Evolutionary conservation across 2,888 invertebrate genomes (phyloP), one percentile per base, ranked within the genome.

Genomic region (Altica lythri): DNA sequence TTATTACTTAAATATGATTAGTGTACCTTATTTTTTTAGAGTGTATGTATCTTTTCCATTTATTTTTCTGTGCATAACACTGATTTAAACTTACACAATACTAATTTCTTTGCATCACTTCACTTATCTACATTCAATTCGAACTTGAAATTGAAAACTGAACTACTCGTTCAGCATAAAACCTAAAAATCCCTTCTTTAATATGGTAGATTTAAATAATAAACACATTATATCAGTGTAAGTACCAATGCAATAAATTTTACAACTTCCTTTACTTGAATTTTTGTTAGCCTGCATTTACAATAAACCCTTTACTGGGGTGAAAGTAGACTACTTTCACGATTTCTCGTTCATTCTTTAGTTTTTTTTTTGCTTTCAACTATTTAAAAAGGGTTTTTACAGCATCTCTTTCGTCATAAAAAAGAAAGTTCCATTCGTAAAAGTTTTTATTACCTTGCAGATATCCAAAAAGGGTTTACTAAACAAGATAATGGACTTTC

Each of bases 321-420:
- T 64, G 69, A 69, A 68, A 69, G 68, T 68, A 59, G 49, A 64
- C 60, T 61, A 59, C 59, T 64, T 62, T 61, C 59, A 57, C 55
- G 63, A 63, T 62, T 61, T 61, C 56, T 42, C 53, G n/a, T 57
- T 55, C 56, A 55, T 44, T 59, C 49, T 46, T 52, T 44, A 40
- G 43, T 38, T 63, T 63, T 61, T n/a, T n/a, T n/a, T n/a, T n/a
- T n/a, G n/a, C n/a, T n/a, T 61, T 66, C 65, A 67, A 63, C 63
- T 62, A 60, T 59, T 63, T 63, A 55, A 64, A 62, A 68, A 69
- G 67, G 67, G 68, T 66, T 66, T 64, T 70, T 66, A 66, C 63
- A 61, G 57, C 59, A 53, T 53, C 53, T 62, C 58, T 56, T 46
- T 49, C 38, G 49, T 51, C 63, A 64, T 68, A 69, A 69, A 70